Percentiles rank a stretch among this genome's conserved stretches.
These are phyloP conservation scores for Bufo gargarizans DNA, from an alignment of 2,113 vertebrate species.

Conservation along the genomic window DNA sequence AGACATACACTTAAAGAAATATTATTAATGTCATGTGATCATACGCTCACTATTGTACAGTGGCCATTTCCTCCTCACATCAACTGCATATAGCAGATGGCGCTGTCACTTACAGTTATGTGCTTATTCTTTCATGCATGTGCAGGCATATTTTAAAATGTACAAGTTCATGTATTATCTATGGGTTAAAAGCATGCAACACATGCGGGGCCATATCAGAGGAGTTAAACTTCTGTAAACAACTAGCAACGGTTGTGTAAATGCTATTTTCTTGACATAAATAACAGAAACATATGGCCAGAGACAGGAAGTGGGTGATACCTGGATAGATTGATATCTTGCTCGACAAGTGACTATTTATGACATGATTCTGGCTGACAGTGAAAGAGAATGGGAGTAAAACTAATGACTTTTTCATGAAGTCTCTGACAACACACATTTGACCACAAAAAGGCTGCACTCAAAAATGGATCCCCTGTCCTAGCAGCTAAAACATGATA, in stretches of 20 bases:
- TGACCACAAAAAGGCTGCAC: conserved; percentile 69
- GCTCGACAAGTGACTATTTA: conserved; percentile 72
- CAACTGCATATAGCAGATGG: conserved; percentile 83
- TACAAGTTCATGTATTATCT: conserved; percentile 82
- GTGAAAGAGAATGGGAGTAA: conserved; percentile 72
- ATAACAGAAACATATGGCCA: conserved; percentile 87
- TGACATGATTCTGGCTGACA: conserved; percentile 79
- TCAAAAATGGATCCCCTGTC: conserved; percentile 63
- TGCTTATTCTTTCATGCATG: conserved; percentile 82
- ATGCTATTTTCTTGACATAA: conserved; percentile 87
- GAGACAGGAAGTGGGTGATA: conserved; percentile 82
- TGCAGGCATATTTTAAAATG: conserved; percentile 78
- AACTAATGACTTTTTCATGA: conserved; percentile 78
- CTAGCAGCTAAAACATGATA: conserved; percentile 57
- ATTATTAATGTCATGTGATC: conserved; percentile 73
- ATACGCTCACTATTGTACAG: conserved; percentile 69
- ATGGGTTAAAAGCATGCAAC: conserved; percentile 82
- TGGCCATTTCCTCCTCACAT: conserved; percentile 73
- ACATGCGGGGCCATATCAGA: conserved; percentile 76
- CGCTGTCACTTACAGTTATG: conserved; percentile 80
- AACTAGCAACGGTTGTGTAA: conserved; percentile 78
- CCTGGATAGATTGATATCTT: conserved; percentile 75
- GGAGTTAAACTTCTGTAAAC: conserved; percentile 86
- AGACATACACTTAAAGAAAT: conserved; percentile 74
- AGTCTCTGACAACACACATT: conserved; percentile 72